phyloP scores from a whole-genome alignment of 2,113 vertebrate species.

The Seriola aureovittata region DNA sequence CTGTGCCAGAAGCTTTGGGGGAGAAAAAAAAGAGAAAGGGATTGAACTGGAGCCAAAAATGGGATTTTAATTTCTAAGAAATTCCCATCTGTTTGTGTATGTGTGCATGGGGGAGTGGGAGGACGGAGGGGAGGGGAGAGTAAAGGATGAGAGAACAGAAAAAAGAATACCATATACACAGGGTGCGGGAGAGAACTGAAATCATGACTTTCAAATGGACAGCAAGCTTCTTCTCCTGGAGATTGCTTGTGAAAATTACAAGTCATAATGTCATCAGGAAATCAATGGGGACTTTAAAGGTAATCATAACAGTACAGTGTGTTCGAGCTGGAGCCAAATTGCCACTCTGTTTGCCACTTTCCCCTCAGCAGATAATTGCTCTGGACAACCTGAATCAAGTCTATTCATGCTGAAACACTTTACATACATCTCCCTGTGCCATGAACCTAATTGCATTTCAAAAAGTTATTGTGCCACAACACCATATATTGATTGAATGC shows the following conservation, averaged over 20 bases:
- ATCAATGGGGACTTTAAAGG: slow-evolving; percentile 81
- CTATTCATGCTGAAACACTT: slow-evolving; percentile 80
- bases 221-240: slow-evolving; percentile 72
- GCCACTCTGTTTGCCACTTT: slow-evolving; percentile 77
- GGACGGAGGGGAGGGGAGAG: slow-evolving; percentile 29
- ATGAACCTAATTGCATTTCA: slow-evolving; percentile 81
- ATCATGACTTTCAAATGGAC: slow-evolving; percentile 81
- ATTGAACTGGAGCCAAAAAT: slow-evolving; percentile 74
- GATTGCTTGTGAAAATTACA: slow-evolving; percentile 82
- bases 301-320: slow-evolving; percentile 80
- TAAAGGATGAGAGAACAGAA: slow-evolving; percentile 38
- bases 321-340: slow-evolving; percentile 73
- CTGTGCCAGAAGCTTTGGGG: slow-evolving; percentile 61
- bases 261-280: slow-evolving; percentile 83
- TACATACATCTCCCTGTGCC: slow-evolving; percentile 78
- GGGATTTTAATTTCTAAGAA: slow-evolving; percentile 79
- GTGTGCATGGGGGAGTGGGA: slow-evolving; percentile 40
- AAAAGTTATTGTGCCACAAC: slow-evolving; percentile 78
- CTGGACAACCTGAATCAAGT: slow-evolving; percentile 84
- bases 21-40: slow-evolving; percentile 30
- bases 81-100: slow-evolving; percentile 78
- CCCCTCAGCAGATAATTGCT: slow-evolving; percentile 80
- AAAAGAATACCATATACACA: slow-evolving; percentile 21
- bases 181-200: slow-evolving; percentile 50
- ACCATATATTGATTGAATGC: slow-evolving; percentile 83